These are phyloP conservation scores for Epistrophella euchroma DNA, from an alignment of 2,888 invertebrate genomes.

Conservation along the genomic window DNA sequence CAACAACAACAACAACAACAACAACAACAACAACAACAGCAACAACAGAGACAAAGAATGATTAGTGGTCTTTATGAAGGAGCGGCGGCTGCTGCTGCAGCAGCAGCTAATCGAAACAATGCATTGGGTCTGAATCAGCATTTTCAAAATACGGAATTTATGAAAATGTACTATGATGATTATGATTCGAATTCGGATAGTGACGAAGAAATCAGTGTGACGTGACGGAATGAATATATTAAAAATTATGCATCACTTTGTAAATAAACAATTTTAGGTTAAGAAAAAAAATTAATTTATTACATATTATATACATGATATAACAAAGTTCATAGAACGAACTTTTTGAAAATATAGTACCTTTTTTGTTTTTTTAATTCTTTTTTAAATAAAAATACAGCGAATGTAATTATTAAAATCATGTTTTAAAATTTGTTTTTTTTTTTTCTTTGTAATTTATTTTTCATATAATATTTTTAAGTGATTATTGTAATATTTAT, in stretches of 20 bases:
- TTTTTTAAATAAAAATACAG: slow-evolving; percentile 43
- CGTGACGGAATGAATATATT: slow-evolving; percentile 87
- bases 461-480: slow-evolving; percentile 46
- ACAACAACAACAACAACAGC: slow-evolving; percentile 77
- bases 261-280: slow-evolving; percentile 63
- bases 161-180: slow-evolving; percentile 84
- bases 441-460: slow-evolving; percentile 55
- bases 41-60: slow-evolving; percentile 54
- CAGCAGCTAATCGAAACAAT: slow-evolving; percentile 60
- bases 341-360: slow-evolving; percentile 1
- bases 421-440: slow-evolving; percentile 6
- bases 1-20: slow-evolving; percentile 80
- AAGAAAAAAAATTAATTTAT: slow-evolving; percentile 5
- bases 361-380: slow-evolving; percentile 1
- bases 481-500: slow-evolving; percentile 73
- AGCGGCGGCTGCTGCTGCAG: slow-evolving; percentile 67
- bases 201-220: slow-evolving; percentile 94
- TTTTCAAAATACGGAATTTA: slow-evolving; percentile 81
- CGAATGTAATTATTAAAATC: slow-evolving; percentile 41
- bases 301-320: no score
- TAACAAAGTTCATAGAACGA: slow-evolving; percentile 18
- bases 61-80: slow-evolving; percentile 77
- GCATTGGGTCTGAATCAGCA: slow-evolving; percentile 72
- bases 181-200: slow-evolving; percentile 87
- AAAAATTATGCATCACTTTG: slow-evolving; percentile 36